These are phyloP conservation scores for Perizoma affinitatum DNA, from an alignment of 2,888 invertebrate genomes.

Conservation along the genomic window DNA sequence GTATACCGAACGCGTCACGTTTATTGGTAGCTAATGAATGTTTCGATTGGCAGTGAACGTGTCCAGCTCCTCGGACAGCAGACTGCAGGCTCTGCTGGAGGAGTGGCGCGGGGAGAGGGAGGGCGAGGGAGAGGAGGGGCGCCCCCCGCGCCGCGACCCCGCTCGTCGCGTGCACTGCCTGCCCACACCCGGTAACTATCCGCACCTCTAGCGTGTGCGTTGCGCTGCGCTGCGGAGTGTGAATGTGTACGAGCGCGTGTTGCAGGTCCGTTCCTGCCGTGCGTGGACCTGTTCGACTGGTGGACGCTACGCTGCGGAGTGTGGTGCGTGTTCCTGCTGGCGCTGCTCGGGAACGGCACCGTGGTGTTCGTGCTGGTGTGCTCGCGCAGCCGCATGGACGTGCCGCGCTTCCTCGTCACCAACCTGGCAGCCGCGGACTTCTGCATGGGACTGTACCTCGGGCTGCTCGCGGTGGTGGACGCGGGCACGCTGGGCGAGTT, in stretches of 20 bases:
- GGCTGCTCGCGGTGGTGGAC: slow-evolving; percentile 97
- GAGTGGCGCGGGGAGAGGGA: slow-evolving; percentile 42
- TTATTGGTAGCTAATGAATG: not conserved
- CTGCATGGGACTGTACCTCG: slow-evolving; percentile 98
- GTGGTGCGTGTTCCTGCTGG: slow-evolving; percentile 98
- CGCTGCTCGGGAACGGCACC: slow-evolving; percentile 97
- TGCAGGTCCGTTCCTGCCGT: slow-evolving; percentile 96
- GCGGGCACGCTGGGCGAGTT: slow-evolving; percentile 98
- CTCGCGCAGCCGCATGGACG: slow-evolving; percentile 97
- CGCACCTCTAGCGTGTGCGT: no score
- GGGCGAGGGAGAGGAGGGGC: slow-evolving; percentile 18
- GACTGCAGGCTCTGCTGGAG: slow-evolving; percentile 50
- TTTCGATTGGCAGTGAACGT: slow-evolving; percentile 56
- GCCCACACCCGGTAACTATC: slow-evolving; percentile 89
- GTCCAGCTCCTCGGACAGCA: slow-evolving; percentile 51
- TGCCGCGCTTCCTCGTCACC: slow-evolving; percentile 97
- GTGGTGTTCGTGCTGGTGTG: slow-evolving; percentile 97
- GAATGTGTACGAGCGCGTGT: not conserved
- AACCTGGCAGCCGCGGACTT: slow-evolving; percentile 98
- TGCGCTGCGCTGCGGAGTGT: not conserved
- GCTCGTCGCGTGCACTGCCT: slow-evolving; percentile 88
- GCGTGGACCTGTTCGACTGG: slow-evolving; percentile 98
- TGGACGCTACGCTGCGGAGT: slow-evolving; percentile 98
- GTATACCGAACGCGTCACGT: not conserved
- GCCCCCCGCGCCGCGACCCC: slow-evolving; percentile 38